A percentile compares a stretch with the other conserved stretches of the same genome.
Conservation (phyloP, 1,140 invertebrate species). For the Sinonovacula constricta region DNA sequence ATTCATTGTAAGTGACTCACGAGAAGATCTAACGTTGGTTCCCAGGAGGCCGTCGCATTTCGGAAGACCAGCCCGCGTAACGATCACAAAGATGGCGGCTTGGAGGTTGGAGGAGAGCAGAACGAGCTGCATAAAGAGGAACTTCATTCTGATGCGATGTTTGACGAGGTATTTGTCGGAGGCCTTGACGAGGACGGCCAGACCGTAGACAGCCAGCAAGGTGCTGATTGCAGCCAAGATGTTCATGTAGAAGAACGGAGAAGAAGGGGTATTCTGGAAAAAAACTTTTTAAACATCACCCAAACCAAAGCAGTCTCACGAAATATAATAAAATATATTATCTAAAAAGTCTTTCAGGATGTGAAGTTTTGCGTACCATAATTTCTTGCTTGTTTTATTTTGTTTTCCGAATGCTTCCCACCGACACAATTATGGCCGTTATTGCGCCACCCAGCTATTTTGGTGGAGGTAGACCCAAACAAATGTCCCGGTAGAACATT, state of each 20-base stretch:
- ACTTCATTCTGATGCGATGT: slow-evolving; percentile 26
- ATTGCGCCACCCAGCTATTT: no score
- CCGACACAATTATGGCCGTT: no score
- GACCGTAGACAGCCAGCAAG: slow-evolving; percentile 18
- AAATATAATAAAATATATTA: no score
- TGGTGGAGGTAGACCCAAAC: no score
- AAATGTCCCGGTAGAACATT: no score
- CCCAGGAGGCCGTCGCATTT: neutral
- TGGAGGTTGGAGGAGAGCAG: slow-evolving; percentile 19
- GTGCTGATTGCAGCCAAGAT: slow-evolving; percentile 2
- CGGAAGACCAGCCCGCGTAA: slow-evolving; percentile 11
- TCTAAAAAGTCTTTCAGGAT: no score
- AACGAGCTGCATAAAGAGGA: slow-evolving; percentile 24
- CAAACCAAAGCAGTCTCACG: no score
- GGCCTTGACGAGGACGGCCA: neutral
- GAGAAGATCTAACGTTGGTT: slow-evolving; percentile 1
- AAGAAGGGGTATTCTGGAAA: neutral
- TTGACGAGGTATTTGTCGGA: slow-evolving; percentile 6
- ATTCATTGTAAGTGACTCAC: no score
- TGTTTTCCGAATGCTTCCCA: no score
- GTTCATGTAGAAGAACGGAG: slow-evolving; percentile 22
- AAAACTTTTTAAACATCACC: no score
- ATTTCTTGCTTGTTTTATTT: no score
- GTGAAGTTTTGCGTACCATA: no score
- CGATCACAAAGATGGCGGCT: slow-evolving; percentile 4